Conservation (phyloP, 2,797 vertebrate genomes). For the Notolabrus celidotus region DNA sequence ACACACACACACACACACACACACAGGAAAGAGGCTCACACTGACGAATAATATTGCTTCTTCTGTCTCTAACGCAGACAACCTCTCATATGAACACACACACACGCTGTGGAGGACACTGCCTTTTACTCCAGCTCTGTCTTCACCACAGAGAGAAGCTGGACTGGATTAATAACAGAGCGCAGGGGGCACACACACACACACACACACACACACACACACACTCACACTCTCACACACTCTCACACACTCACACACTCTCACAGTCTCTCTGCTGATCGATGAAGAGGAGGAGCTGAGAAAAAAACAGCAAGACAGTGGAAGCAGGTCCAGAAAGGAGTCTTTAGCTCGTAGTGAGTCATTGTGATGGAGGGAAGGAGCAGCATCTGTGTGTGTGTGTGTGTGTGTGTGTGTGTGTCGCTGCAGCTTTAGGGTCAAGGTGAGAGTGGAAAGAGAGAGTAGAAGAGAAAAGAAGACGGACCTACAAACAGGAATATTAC, state of each 20-base stretch:
- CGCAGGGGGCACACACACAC: background rate
- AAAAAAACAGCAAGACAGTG: background rate
- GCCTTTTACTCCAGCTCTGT: slow-evolving; percentile 27
- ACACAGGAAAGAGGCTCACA: slow-evolving; percentile 11
- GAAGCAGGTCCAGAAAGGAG: slow-evolving; percentile 16
- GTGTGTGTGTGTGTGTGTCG: slow-evolving; percentile 4
- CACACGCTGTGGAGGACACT: slow-evolving; percentile 14
- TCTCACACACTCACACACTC: background rate
- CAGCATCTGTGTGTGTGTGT: slow-evolving; percentile 8
- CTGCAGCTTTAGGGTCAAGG: slow-evolving; percentile 51
- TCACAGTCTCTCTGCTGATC: slow-evolving; percentile 24
- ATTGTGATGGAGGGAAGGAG: slow-evolving; percentile 10
- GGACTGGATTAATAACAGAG: slow-evolving; percentile 22
- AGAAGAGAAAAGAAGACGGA: background rate
- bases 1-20: slow-evolving; percentile 10
- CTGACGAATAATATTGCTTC: slow-evolving; percentile 30
- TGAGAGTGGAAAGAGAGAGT: slow-evolving; percentile 1
- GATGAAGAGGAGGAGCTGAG: slow-evolving; percentile 20
- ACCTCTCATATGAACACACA: background rate
- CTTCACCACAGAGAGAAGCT: slow-evolving; percentile 2
- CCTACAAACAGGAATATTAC: slow-evolving; percentile 18
- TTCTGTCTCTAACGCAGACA: slow-evolving; percentile 9
- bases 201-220: background rate
- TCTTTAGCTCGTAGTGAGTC: slow-evolving; percentile 14
- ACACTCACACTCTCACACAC: background rate